Evolutionary conservation across 2,113 vertebrate species (phyloP).

Genomic region (Ptychochromis oligacanthus): DNA sequence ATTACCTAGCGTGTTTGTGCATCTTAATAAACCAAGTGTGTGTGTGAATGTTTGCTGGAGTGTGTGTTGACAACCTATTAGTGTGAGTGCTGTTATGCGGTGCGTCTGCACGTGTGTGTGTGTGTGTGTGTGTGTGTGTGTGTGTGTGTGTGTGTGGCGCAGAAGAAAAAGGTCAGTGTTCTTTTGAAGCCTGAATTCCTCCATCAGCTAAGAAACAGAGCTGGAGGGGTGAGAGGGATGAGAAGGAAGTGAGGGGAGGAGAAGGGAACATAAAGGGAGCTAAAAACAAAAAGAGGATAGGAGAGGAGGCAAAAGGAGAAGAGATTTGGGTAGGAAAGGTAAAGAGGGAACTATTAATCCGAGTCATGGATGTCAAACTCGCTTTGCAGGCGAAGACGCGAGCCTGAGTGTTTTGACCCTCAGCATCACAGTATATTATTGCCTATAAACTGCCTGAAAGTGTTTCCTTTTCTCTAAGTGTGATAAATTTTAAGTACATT

Average conservation of each 20-base stretch:
- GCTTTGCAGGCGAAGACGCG: too few species aligned
- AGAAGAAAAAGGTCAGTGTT: slow-evolving; percentile 42
- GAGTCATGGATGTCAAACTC: background rate
- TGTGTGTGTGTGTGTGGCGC: slow-evolving; percentile 21
- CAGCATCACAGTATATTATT: background rate
- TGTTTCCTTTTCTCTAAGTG: too few species aligned
- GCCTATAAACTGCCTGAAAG: background rate
- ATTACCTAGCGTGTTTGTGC: slow-evolving; percentile 36
- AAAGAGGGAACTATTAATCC: background rate
- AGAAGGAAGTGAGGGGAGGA: background rate
- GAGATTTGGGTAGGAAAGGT: too few species aligned
- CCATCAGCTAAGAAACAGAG: slow-evolving; percentile 33
- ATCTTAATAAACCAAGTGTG: slow-evolving; percentile 29
- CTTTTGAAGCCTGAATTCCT: slow-evolving; percentile 59
- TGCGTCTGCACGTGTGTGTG: background rate
- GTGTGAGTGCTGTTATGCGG: background rate
- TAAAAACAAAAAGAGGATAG: background rate
- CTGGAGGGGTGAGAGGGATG: slow-evolving; percentile 7
- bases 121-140: slow-evolving; percentile 26
- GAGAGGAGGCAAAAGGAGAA: background rate
- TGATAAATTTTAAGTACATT: background rate
- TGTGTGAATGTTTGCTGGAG: slow-evolving; percentile 13
- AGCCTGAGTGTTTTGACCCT: too few species aligned
- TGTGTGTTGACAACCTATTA: slow-evolving; percentile 23
- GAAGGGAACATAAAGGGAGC: background rate